These are phyloP conservation scores for Rhabdornis inornatus DNA, from an alignment of 2,113 vertebrate species.

Conservation along the genomic window DNA sequence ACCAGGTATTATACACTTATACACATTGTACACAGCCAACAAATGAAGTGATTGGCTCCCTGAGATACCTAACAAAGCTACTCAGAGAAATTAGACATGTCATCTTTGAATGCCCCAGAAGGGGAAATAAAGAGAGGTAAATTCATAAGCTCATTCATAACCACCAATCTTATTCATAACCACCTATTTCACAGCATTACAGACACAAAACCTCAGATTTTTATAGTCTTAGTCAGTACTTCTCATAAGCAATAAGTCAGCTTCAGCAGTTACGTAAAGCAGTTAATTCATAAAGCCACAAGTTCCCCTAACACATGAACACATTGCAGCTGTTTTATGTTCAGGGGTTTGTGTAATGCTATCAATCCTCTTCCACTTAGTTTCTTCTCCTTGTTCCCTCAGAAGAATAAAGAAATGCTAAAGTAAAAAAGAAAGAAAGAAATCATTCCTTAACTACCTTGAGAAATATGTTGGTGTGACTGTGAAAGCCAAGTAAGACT, in stretches of 20 bases:
- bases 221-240: neutral
- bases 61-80: neutral
- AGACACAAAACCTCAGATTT: neutral
- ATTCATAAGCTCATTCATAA: neutral
- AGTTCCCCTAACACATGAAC: neutral
- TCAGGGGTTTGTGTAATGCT: neutral
- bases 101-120: neutral
- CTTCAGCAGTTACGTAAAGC: neutral
- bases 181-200: neutral
- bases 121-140: neutral
- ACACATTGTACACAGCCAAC: neutral
- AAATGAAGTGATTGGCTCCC: neutral
- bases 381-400: neutral
- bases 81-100: neutral
- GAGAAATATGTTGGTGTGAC: neutral
- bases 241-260: slow-evolving; percentile 4
- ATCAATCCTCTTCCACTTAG: neutral
- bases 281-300: slow-evolving; percentile 24
- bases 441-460: slow-evolving; percentile 9
- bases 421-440: neutral
- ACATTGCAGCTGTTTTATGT: neutral
- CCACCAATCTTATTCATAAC: neutral
- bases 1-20: neutral
- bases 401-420: neutral
- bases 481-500: neutral